A percentile compares a stretch with the other conserved stretches of the same genome.
Evolutionary conservation across 2,797 vertebrate genomes (phyloP).

Genomic region (Siniperca undulata): DNA sequence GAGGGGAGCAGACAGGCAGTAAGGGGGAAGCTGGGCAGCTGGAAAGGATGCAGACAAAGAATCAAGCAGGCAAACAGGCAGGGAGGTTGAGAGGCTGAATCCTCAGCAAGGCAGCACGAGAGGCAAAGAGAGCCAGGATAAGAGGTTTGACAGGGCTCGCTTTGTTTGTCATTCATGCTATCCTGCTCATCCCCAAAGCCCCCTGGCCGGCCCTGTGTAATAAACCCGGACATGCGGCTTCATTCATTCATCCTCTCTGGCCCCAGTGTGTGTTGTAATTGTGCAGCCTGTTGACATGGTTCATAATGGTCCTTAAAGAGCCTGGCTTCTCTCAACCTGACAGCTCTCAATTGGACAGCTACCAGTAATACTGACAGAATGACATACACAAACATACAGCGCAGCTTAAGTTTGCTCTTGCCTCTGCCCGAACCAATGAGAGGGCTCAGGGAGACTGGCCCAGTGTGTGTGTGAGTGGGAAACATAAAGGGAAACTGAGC

Average conservation of each 20-base stretch:
- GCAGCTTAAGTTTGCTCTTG: slow-evolving; percentile 60
- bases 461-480: slow-evolving; percentile 22
- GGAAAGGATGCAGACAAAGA: slow-evolving; percentile 54
- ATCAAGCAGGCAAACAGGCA: slow-evolving; percentile 40
- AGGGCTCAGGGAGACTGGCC: slow-evolving; percentile 36
- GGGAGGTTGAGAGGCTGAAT: slow-evolving; percentile 63
- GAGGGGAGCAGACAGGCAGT: slow-evolving; percentile 30
- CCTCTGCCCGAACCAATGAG: slow-evolving; percentile 64
- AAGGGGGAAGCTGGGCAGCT: slow-evolving; percentile 48
- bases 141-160: slow-evolving; percentile 70
- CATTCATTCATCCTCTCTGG: slow-evolving; percentile 76
- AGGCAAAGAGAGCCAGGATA: slow-evolving; percentile 57
- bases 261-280: slow-evolving; percentile 75
- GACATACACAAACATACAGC: slow-evolving; percentile 79
- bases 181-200: slow-evolving; percentile 70
- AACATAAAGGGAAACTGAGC: slow-evolving; percentile 37
- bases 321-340: slow-evolving; percentile 78
- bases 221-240: slow-evolving; percentile 72
- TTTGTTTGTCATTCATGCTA: slow-evolving; percentile 78
- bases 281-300: slow-evolving; percentile 78
- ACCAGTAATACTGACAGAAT: slow-evolving; percentile 77
- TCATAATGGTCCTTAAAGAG: slow-evolving; percentile 81
- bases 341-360: slow-evolving; percentile 74
- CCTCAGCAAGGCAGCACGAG: slow-evolving; percentile 60
- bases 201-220: slow-evolving; percentile 62